These are phyloP conservation scores for Falcunculus frontatus DNA, from an alignment of 2,113 vertebrate species.

Conservation along the genomic window DNA sequence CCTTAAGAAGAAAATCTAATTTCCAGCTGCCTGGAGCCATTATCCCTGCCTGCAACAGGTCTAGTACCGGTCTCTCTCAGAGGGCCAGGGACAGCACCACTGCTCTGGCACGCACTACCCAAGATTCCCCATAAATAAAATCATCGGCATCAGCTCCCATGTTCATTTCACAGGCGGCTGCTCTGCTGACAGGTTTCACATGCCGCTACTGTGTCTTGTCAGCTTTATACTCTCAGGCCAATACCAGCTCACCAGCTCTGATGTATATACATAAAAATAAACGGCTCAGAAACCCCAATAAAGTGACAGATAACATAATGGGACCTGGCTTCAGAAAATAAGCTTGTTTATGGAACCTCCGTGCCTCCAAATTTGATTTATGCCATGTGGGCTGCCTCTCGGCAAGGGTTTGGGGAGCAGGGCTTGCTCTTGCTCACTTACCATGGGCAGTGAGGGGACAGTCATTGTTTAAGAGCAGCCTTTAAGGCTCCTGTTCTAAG, in stretches of 20 bases:
- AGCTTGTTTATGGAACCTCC: constrained; percentile 54
- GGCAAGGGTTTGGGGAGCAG: background rate
- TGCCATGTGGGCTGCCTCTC: accelerated
- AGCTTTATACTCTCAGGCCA: constrained; percentile 68
- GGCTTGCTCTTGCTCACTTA: accelerated
- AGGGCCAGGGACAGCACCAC: background rate
- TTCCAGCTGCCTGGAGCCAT: background rate
- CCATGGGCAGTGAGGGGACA: accelerated
- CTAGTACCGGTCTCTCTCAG: accelerated
- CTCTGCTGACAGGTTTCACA: constrained; percentile 72
- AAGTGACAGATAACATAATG: constrained; percentile 62
- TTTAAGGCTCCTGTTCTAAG: background rate
- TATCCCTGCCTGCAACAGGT: background rate
- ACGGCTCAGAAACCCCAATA: constrained; percentile 65
- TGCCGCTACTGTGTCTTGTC: constrained; percentile 67
- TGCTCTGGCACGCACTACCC: background rate
- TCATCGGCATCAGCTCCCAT: background rate
- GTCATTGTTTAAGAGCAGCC: background rate
- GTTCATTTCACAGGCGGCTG: constrained; percentile 81
- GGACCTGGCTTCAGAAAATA: constrained; percentile 40
- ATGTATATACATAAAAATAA: constrained; percentile 71
- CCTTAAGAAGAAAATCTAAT: background rate
- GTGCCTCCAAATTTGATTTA: constrained; percentile 30
- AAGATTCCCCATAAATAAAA: constrained; percentile 71
- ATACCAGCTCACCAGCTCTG: constrained; percentile 27